These are phyloP conservation scores for Nannoperca australis DNA, from an alignment of 2,797 vertebrate genomes.

Conservation along the genomic window DNA sequence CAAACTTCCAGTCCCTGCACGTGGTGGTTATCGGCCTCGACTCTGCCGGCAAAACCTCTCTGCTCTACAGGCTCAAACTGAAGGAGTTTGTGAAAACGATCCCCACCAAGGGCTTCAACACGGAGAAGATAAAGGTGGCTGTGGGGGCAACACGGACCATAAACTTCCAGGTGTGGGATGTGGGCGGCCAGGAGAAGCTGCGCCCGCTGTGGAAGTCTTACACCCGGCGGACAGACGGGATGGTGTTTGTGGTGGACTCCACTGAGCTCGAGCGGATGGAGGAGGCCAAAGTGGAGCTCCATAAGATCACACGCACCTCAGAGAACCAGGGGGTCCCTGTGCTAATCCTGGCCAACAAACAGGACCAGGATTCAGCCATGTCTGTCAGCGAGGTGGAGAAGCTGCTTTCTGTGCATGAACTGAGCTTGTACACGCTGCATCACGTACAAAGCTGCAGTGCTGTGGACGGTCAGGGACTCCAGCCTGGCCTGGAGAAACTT, in stretches of 20 bases:
- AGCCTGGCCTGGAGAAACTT: constrained; percentile 89
- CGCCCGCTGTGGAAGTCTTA: constrained; percentile 93
- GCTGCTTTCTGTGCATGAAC: constrained; percentile 87
- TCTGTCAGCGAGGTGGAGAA: constrained; percentile 89
- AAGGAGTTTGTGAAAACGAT: constrained; percentile 92
- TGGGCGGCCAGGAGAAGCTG: constrained; percentile 93
- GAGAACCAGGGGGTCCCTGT: constrained; percentile 93
- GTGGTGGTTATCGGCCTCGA: constrained; percentile 92
- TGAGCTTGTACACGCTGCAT: constrained; percentile 85
- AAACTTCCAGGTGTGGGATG: constrained; percentile 93
- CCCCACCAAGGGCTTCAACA: constrained; percentile 94
- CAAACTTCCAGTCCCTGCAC: constrained; percentile 89
- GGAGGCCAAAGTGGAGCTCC: constrained; percentile 92
- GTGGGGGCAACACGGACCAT: constrained; percentile 86
- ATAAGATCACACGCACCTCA: constrained; percentile 89
- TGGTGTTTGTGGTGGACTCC: constrained; percentile 93
- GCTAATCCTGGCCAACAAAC: constrained; percentile 92
- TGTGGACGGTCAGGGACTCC: constrained; percentile 89
- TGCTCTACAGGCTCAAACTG: constrained; percentile 92
- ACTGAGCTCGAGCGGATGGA: constrained; percentile 90
- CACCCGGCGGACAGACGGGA: constrained; percentile 90
- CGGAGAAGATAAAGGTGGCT: constrained; percentile 90
- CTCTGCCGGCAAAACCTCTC: constrained; percentile 90
- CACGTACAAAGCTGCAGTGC: constrained; percentile 92
- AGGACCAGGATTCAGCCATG: constrained; percentile 87